Conservation (phyloP, 2,888 invertebrate genomes). For the Scotopteryx bipunctaria region DNA sequence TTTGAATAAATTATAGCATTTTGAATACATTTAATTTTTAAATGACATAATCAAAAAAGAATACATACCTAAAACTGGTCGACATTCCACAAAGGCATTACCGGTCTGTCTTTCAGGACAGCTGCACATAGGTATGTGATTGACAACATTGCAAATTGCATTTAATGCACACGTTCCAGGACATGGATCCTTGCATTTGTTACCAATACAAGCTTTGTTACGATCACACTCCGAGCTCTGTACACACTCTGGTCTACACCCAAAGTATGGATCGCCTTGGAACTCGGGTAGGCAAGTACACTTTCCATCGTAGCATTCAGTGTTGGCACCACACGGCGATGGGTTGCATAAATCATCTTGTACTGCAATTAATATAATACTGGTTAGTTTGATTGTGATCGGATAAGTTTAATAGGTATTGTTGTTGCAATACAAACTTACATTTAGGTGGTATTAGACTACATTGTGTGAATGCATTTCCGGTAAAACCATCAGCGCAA, state of each 20-base stretch:
- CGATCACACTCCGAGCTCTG: constrained; percentile 88
- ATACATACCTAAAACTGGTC: constrained; percentile 75
- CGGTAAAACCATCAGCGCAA: constrained; percentile 83
- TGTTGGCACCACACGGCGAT: constrained; percentile 88
- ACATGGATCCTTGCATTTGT: constrained; percentile 91
- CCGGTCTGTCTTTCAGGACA: constrained; percentile 86
- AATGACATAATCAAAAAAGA: not conserved
- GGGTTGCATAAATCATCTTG: constrained; percentile 85
- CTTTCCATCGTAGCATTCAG: constrained; percentile 86
- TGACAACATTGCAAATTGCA: constrained; percentile 88
- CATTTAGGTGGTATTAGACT: constrained; percentile 64
- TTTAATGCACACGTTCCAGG: constrained; percentile 90
- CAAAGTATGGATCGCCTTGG: constrained; percentile 89
- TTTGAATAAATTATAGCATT: not conserved
- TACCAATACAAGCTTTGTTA: constrained; percentile 87
- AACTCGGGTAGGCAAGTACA: constrained; percentile 89
- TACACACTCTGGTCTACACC: constrained; percentile 91
- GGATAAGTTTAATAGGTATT: too few species aligned
- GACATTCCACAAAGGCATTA: constrained; percentile 87
- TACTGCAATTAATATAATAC: constrained; percentile 49
- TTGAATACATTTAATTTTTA: not conserved
- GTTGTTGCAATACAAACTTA: constrained; percentile 36
- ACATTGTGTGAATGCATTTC: constrained; percentile 85
- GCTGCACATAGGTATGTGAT: constrained; percentile 84
- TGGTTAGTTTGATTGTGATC: not conserved